Base-by-base conservation (phyloP, 2,888 invertebrate genomes). In the Nemotelus pantherinus region DNA sequence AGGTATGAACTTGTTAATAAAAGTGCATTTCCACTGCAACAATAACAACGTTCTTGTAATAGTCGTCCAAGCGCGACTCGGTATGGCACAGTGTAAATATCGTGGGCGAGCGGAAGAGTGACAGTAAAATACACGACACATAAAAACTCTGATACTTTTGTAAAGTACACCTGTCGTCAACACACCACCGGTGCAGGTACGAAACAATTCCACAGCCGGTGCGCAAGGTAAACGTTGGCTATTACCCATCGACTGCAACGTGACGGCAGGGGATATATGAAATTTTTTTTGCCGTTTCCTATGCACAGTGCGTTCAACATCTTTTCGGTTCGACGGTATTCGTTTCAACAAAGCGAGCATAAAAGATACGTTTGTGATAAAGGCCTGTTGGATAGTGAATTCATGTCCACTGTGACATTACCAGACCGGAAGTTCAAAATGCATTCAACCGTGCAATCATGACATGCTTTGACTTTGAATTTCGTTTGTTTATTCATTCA, bases 401-500 rank as follows among this genome's bases (percentile, higher is more conserved):
- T 10, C 43, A n/a, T n/a, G 47, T 45, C 10, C 6, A 58, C n/a
- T 58, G 5, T 5, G 25, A 5, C 6, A 7, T n/a, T 10, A 47
- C 47, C 43, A 44, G 45, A 41, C 65, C 47, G 65, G 65, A 47
- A 65, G 65, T 65, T 65, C n/a, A 3, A 63, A 41, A 41, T 63
- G 63, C 63, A 63, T 63, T 63, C 63, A 63, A 41, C 63, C 63
- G 63, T 63, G 63, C 9, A 63, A 5, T 63, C 63, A 63, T 63
- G 63, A 4, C 63, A 63, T 63, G 63, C 43, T 63, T 41, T 43
- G 41, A 41, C 39, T 63, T 41, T 43, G 4, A 63, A 43, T 41
- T 58, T 4, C 7, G 58, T 58, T 58, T 5, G 7, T 39, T 63
- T 63, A 7, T 25, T 25, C 25, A 25, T 25, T 25, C 25, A 25